Percentiles rank a stretch among this genome's conserved stretches.
These are phyloP conservation scores for Eupithecia subumbrata DNA, from an alignment of 2,888 invertebrate genomes.

Conservation along the genomic window DNA sequence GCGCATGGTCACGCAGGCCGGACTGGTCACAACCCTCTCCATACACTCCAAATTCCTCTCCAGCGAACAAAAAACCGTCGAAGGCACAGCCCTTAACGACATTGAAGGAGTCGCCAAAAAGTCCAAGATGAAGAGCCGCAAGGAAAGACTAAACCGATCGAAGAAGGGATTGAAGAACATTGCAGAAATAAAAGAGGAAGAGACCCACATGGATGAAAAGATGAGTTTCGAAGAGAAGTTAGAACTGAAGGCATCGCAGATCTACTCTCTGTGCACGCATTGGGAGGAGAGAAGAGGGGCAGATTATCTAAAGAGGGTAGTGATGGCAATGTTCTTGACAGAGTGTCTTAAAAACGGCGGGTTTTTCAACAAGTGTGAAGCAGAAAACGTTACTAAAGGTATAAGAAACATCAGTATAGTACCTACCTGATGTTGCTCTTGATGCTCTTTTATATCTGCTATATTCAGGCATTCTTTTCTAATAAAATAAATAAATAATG, in stretches of 20 bases:
- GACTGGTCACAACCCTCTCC: slow-evolving; percentile 74
- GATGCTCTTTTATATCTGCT: background rate
- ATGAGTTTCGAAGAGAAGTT: slow-evolving; percentile 66
- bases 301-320: slow-evolving; percentile 89
- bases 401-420: background rate
- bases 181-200: slow-evolving; percentile 60
- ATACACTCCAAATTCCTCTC: slow-evolving; percentile 74
- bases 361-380: slow-evolving; percentile 83
- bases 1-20: slow-evolving; percentile 89
- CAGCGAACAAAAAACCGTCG: slow-evolving; percentile 63
- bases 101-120: slow-evolving; percentile 73
- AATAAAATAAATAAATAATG: no score
- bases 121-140: slow-evolving; percentile 73
- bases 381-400: slow-evolving; percentile 60
- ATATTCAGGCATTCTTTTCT: background rate
- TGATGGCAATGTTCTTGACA: slow-evolving; percentile 91
- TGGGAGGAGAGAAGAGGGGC: slow-evolving; percentile 83
- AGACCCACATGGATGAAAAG: slow-evolving; percentile 59
- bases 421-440: background rate
- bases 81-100: slow-evolving; percentile 65
- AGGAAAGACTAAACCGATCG: slow-evolving; percentile 71
- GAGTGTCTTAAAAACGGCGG: slow-evolving; percentile 87
- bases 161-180: slow-evolving; percentile 68
- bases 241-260: slow-evolving; percentile 72
- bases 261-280: slow-evolving; percentile 88